phyloP scores from a whole-genome alignment of 2,888 invertebrate species.

The Morinoia aosen region DNA sequence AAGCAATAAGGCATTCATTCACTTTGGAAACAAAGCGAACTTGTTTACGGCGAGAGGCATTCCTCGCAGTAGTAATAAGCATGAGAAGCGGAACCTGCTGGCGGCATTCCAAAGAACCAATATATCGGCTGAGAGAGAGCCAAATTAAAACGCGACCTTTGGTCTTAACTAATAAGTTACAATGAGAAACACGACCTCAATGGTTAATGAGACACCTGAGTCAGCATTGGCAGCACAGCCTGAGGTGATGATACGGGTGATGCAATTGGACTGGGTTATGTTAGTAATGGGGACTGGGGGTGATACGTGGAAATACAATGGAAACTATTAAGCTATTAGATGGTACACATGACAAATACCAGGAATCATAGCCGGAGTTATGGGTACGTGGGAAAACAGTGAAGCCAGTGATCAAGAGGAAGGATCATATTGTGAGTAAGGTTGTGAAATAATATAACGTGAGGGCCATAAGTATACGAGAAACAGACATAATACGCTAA shows the following conservation, averaged over 20 bases:
- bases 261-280: neutral
- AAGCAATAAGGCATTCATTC: slow-evolving; percentile 16
- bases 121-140: slow-evolving; percentile 27
- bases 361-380: neutral
- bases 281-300: neutral
- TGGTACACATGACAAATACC: neutral
- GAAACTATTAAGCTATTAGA: neutral
- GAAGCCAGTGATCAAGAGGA: neutral
- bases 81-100: slow-evolving; percentile 24
- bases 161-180: slow-evolving; percentile 51
- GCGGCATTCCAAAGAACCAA: slow-evolving; percentile 48
- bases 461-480: too few species aligned
- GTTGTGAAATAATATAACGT: neutral
- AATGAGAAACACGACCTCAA: slow-evolving; percentile 51
- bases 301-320: neutral
- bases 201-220: slow-evolving; percentile 32
- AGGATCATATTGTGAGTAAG: neutral
- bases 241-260: neutral
- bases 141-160: slow-evolving; percentile 47
- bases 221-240: slow-evolving; percentile 7
- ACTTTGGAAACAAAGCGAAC: slow-evolving; percentile 12
- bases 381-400: neutral
- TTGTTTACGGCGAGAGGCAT: slow-evolving; percentile 2
- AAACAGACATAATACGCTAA: too few species aligned
- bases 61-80: slow-evolving; percentile 20